Evolutionary conservation across 1,140 invertebrate species (phyloP), one percentile per base, ranked within the genome.

Genomic region (Trichogramma pretiosum): DNA sequence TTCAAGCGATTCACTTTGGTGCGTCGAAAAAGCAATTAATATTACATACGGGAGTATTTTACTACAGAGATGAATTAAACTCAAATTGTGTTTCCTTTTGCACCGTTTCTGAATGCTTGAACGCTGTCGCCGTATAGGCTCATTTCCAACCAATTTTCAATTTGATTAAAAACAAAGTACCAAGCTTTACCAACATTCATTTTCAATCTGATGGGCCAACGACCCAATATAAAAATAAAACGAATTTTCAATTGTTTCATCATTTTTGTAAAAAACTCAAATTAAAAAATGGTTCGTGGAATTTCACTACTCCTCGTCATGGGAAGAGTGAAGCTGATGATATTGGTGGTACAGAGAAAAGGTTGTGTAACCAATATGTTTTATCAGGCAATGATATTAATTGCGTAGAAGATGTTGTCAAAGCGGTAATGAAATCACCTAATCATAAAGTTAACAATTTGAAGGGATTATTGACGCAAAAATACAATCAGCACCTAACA

Each of bases 1-100:
- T 65, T 21, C 61, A 68, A 50, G 46, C 52, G 19, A 49, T 54
- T 19, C 58, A 61, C 44, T 67, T 65, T 48, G 55, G 58, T 16
- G 55, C 41, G 8, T 58, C 50, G 11, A 59, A 62, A 42, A 46
- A 60, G 46, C 52, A 58, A 50, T 44, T 60, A 16, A 41, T 55
- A 4, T 39, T 59, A 11, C 55, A 59, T 50, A 55, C 53, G 9
- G 56, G 24, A 10, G 55, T 55, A 10, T 26, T 57, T 19, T 60
- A 56, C 30, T 28, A 32, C 18, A 37, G 40, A 14, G 21, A 34
- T 36, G 24, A n/a, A 32, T 23, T 35, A 33, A 38, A 42, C 32
- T 23, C 26, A 33, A 38, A 42, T 33, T 39, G 51, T 39, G 37
- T 39, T 48, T 56, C 53, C 11, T 57, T 55, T 48, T 57, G 60